phyloP scores from a whole-genome alignment of 2,113 vertebrate species.

The Tamias sibiricus region DNA sequence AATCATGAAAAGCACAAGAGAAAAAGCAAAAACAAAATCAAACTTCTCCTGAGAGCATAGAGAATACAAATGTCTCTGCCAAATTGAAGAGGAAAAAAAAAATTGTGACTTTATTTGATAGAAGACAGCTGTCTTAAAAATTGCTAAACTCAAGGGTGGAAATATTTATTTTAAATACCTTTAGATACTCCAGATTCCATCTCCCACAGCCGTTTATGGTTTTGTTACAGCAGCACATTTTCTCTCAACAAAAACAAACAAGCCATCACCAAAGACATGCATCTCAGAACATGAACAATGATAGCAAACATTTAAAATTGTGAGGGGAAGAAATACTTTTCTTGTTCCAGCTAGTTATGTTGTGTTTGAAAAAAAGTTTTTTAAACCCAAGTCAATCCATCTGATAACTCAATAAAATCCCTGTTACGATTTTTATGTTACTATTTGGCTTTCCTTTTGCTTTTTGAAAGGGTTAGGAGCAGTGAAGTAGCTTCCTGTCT shows the following conservation, averaged over 20 bases:
- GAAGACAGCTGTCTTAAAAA: constrained; percentile 72
- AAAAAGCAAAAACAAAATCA: not conserved
- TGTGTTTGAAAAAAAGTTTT: not conserved
- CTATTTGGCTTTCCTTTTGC: not conserved
- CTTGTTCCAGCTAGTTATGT: not conserved
- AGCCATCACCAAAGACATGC: not conserved
- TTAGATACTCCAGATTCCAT: constrained; percentile 49
- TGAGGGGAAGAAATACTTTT: constrained; percentile 6
- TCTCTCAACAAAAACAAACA: constrained; percentile 60
- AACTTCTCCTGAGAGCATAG: not conserved
- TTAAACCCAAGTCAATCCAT: not conserved
- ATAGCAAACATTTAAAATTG: not conserved
- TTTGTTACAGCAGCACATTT: constrained; percentile 50
- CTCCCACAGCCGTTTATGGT: constrained; percentile 13
- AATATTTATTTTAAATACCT: constrained; percentile 69
- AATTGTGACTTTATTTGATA: constrained; percentile 62
- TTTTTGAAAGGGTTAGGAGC: not conserved
- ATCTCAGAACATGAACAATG: not conserved
- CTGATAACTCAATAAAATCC: constrained; percentile 10
- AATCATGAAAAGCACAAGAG: not conserved
- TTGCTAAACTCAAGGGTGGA: constrained; percentile 16
- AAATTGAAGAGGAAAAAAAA: constrained; percentile 52
- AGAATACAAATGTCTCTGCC: constrained; percentile 48
- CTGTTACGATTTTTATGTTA: not conserved
- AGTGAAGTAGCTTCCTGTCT: not conserved